These are phyloP conservation scores for Plodia interpunctella DNA, from an alignment of 1,140 invertebrate species.

Conservation along the genomic window DNA sequence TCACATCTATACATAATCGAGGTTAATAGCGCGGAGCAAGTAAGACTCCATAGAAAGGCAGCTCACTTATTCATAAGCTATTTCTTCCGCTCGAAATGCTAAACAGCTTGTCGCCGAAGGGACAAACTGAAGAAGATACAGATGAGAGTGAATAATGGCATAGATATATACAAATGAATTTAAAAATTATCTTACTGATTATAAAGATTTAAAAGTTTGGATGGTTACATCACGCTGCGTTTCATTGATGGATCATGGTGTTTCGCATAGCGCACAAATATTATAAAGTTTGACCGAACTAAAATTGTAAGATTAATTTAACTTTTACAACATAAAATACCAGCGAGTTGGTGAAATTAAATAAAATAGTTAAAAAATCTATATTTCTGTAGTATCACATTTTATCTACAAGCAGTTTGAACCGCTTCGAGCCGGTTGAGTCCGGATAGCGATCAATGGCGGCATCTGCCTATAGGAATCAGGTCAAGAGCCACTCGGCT, in stretches of 20 bases:
- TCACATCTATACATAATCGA: no score
- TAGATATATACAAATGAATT: background rate
- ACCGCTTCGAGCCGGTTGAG: background rate
- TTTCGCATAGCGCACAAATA: no score
- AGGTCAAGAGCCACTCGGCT: slow-evolving; percentile 1
- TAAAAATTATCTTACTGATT: background rate
- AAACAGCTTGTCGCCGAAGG: background rate
- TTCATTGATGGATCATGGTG: no score
- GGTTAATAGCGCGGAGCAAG: no score
- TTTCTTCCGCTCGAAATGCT: slow-evolving; percentile 3
- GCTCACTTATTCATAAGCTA: background rate
- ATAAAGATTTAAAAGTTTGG: no score
- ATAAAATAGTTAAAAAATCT: no score
- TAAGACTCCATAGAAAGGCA: background rate
- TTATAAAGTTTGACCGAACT: no score
- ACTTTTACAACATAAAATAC: no score
- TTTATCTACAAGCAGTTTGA: background rate
- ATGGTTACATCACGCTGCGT: no score
- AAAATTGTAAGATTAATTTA: no score
- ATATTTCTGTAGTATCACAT: background rate
- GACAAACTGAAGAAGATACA: background rate
- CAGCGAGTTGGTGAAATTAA: no score
- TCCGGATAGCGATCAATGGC: slow-evolving; percentile 5
- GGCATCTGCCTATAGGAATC: background rate
- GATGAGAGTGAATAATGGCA: background rate